Base-by-base conservation (phyloP, 2,797 vertebrate species). In the Lycodopsis pacificus region DNA sequence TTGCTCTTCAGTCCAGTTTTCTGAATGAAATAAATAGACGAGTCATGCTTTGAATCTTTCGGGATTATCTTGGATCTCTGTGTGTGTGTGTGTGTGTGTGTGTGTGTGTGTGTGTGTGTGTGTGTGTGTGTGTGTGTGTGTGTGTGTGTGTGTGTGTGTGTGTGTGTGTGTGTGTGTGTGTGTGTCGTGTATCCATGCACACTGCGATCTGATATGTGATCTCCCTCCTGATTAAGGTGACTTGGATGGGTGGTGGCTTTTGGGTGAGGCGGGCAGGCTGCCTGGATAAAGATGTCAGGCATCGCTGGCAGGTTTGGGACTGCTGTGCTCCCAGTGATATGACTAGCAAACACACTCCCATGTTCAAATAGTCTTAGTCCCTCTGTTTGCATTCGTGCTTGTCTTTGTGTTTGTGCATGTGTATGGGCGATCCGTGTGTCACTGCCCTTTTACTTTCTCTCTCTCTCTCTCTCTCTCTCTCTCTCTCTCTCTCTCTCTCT, bases 271-370 rank as follows among this genome's bases (percentile, higher is more conserved):
- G 51, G 83, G 73, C 76, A 65, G 40, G 48, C 73, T 80, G 86
- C 80, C 73, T 1, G 30, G 81, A 80, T 84, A 59, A 83, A 87
- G 83, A 84, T 82, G 86, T 91, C 87, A 85, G 77, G 64, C 68
- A 53, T 71, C 32, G 22, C 72, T 81, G 75, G 87, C 73, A 62
- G 87, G 79, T 85, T 76, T 82, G 80, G 72, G 85, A 84, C 81
- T 32, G 20, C 88, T 90, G 82, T 57, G 69, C 70, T 82, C 81
- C 53, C 74, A 77, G 48, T 67, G 83, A 91, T 83, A 86, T 78
- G 54, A 83, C 74, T 78, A 74, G 58, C 72, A 80, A 79, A 87
- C 76, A 75, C 74, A 49, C 63, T 68, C 48, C 46, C 63, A 76
- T 57, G 73, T 68, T 78, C 73, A 79, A 71, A 87, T 42, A 80